phyloP scores from a whole-genome alignment of 2,113 vertebrate genomes.

The Cairina moschata region DNA sequence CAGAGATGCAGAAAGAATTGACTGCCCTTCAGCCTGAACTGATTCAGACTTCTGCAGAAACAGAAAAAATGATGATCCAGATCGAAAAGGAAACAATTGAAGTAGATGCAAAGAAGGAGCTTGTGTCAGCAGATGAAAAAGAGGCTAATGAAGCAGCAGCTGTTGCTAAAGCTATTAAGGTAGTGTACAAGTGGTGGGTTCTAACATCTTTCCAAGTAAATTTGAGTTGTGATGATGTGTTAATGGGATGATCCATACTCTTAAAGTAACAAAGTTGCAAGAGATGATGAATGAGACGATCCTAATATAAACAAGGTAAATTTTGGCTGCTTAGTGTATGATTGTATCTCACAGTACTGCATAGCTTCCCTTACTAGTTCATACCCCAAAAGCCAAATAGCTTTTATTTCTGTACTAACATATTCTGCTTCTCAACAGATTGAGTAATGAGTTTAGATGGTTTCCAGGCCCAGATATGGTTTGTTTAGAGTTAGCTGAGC shows the following conservation, averaged over 20 bases:
- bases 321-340: not conserved
- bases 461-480: not conserved
- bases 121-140: conserved; percentile 89
- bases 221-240: not conserved
- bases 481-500: not conserved
- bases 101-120: conserved; percentile 90
- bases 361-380: not conserved
- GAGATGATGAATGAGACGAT: not conserved
- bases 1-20: conserved; percentile 89
- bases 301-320: not conserved
- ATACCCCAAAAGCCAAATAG: not conserved
- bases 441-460: not conserved
- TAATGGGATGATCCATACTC: not conserved
- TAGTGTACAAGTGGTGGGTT: not conserved
- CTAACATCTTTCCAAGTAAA: not conserved
- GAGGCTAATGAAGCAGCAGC: conserved; percentile 90
- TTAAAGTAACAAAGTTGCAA: not conserved
- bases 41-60: conserved; percentile 88
- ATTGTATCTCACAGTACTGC: not conserved
- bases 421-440: not conserved
- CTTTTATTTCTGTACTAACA: not conserved
- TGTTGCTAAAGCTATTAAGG: conserved; percentile 88
- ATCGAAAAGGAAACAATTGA: conserved; percentile 87
- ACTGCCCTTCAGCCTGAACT: conserved; percentile 91
- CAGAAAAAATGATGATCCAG: conserved; percentile 88